Base-by-base conservation (phyloP, 2,113 vertebrate species). In the Forbesichthys agassizii region DNA sequence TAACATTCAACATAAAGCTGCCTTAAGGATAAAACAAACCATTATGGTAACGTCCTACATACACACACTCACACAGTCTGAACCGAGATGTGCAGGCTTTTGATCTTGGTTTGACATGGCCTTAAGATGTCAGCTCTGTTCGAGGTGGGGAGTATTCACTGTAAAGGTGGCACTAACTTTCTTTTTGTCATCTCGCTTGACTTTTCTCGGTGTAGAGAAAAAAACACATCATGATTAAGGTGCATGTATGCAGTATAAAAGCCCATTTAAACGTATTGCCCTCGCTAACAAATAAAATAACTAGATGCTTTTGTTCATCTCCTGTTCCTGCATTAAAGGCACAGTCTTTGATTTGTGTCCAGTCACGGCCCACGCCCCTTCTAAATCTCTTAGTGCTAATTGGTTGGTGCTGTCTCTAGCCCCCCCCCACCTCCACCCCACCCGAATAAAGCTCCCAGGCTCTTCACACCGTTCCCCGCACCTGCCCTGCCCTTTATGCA, bases 91-190 rank as follows among this genome's bases (percentile, higher is more conserved):
- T 42, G 36, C 36, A 42, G 5, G 36, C 36, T 83, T 83, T 75
- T 75, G 66, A 47, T 77, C 86, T 87, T 73, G 73, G 79, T 59
- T 58, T 86, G 79, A 87, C 84, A 76, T 83, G 84, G 84, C 88
- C 86, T 84, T 85, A 84, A 88, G 78, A 81, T 82, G 80, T 89
- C 84, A 86, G 85, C 86, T 83, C 83, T 64, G 71, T 80, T 81
- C 87, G 69, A 78, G 79, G 84, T 75, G 48, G 67, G 62, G 60
- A 72, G 68, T 85, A 83, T 86, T 84, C 83, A 71, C 83, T 81
- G 79, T 66, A 76, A 20, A 81, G 76, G 79, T 78, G 67, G 68
- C 85, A 81, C 82, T 85, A 85, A 84, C 83, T 80, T 81, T 75
- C 77, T 71, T 71, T 73, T 75, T 48, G 78, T 83, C 84, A 79